These are phyloP conservation scores for Anas georgica DNA, from an alignment of 2,797 vertebrate genomes.

Conservation along the genomic window DNA sequence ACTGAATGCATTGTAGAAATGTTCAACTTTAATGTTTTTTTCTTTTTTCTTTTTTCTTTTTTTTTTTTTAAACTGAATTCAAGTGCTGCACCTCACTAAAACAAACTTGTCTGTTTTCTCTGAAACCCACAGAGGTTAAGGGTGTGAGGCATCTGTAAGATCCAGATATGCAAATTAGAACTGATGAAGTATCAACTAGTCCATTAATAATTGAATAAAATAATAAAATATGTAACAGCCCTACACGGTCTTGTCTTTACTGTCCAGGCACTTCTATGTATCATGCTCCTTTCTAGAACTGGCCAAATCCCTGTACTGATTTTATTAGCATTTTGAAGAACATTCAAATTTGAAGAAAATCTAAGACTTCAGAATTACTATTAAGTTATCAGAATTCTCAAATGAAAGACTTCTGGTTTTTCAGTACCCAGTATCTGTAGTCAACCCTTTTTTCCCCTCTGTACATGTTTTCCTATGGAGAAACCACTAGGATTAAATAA, in stretches of 20 bases:
- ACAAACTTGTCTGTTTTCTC: background rate
- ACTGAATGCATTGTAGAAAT: background rate
- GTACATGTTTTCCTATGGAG: background rate
- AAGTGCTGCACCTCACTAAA: background rate
- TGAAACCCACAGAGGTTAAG: background rate
- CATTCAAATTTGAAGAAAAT: background rate
- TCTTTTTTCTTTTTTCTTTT: background rate
- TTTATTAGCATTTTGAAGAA: background rate
- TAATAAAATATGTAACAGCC: background rate
- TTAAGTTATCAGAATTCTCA: background rate
- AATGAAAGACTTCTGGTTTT: background rate
- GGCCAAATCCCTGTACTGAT: background rate
- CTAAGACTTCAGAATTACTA: background rate
- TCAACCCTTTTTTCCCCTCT: background rate
- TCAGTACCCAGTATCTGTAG: background rate
- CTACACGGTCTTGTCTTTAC: background rate
- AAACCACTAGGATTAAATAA: background rate
- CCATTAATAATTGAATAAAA: background rate
- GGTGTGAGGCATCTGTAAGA: rapidly evolving
- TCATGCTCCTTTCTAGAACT: background rate
- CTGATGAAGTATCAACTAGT: background rate
- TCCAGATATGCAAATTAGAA: background rate
- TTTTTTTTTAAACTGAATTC: background rate
- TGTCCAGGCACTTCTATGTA: background rate
- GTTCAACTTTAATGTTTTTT: background rate